Evolutionary conservation across 2,888 invertebrate species (phyloP).

Genomic region (Philonicus albiceps): DNA sequence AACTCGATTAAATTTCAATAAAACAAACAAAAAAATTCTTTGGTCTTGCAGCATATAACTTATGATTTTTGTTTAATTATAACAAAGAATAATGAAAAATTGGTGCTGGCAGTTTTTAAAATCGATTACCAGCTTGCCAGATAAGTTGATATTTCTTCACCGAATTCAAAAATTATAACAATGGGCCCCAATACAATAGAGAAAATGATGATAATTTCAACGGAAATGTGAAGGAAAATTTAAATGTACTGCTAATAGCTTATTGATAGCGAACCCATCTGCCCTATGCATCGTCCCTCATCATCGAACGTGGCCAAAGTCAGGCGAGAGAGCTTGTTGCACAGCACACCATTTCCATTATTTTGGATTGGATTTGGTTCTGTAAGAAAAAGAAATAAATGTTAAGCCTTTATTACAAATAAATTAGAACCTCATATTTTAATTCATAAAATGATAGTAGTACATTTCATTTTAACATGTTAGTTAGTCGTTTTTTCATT

Average conservation of each 20-base stretch:
- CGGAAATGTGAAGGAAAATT: not conserved
- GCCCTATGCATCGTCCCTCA: conserved; percentile 84
- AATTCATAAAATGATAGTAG: too few relatives aligned
- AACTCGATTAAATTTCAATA: not conserved
- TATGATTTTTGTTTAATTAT: not conserved
- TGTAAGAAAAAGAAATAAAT: conserved; percentile 51
- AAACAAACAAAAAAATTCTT: not conserved
- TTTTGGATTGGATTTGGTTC: conserved; percentile 64
- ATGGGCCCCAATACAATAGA: not conserved
- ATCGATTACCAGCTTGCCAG: not conserved
- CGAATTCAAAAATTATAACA: not conserved
- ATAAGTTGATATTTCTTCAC: not conserved
- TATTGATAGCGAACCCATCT: conserved; percentile 85
- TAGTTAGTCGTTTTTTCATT: too few relatives aligned
- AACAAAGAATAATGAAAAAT: not conserved
- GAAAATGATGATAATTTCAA: not conserved
- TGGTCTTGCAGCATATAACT: not conserved
- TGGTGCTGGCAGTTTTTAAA: not conserved
- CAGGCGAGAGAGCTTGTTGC: conserved; percentile 85
- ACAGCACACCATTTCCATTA: conserved; percentile 67
- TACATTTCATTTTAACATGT: too few relatives aligned
- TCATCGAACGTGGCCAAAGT: conserved; percentile 91
- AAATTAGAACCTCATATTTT: too few relatives aligned
- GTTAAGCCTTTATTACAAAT: too few relatives aligned
- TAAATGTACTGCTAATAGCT: conserved; percentile 63